phyloP scores from a whole-genome alignment of 1,140 invertebrate genomes.

The Pogonognathellus flavescens region DNA sequence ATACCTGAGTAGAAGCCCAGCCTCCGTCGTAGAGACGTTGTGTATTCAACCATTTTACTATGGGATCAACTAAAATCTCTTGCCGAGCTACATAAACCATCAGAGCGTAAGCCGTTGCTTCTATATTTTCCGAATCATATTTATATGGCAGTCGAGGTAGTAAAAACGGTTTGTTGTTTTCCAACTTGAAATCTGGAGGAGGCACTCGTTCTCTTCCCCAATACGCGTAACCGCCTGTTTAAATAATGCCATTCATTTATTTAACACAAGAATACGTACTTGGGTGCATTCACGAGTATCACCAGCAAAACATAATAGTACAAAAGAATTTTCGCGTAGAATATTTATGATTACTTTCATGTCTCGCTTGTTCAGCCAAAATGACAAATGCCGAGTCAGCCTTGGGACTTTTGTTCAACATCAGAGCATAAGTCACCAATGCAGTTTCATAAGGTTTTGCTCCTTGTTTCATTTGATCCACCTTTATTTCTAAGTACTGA shows the following conservation, averaged over 20 bases:
- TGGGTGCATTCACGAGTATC: neutral
- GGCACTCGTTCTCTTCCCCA: slow-evolving; percentile 86
- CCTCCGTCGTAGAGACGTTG: slow-evolving; percentile 92
- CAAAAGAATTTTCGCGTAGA: neutral
- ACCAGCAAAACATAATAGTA: neutral
- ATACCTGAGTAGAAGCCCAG: slow-evolving; percentile 91
- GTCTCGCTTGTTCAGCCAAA: slow-evolving; percentile 76
- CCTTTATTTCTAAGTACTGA: slow-evolving; percentile 86
- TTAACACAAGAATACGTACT: neutral
- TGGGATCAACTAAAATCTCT: slow-evolving; percentile 83
- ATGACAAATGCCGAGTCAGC: slow-evolving; percentile 86
- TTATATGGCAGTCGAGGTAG: slow-evolving; percentile 87
- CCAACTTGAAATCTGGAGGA: slow-evolving; percentile 83
- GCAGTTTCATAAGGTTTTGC: slow-evolving; percentile 87
- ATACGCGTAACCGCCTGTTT: slow-evolving; percentile 81
- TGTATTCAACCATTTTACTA: slow-evolving; percentile 93
- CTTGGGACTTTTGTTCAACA: slow-evolving; percentile 81
- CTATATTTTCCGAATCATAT: slow-evolving; percentile 92
- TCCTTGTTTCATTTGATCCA: slow-evolving; percentile 77
- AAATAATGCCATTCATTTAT: slow-evolving; percentile 33
- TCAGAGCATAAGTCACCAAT: slow-evolving; percentile 88
- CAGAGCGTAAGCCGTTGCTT: slow-evolving; percentile 93
- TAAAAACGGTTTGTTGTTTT: slow-evolving; percentile 91
- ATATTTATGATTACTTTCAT: slow-evolving; percentile 74
- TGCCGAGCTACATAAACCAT: slow-evolving; percentile 87